phyloP scores from a whole-genome alignment of 2,113 vertebrate species.

The Hippocampus zosterae region DNA sequence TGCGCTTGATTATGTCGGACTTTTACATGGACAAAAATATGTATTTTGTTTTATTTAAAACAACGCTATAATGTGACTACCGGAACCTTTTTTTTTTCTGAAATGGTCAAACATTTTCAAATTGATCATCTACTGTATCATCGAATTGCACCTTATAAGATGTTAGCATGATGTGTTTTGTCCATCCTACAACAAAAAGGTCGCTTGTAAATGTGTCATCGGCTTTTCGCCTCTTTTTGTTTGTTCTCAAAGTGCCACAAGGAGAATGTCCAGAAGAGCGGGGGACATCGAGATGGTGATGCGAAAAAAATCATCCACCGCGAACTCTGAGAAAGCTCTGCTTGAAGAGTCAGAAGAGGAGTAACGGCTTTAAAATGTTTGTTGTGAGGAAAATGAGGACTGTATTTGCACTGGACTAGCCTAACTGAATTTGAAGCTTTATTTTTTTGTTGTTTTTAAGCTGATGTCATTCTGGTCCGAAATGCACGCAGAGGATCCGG shows the following conservation, averaged over 20 bases:
- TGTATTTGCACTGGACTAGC: neutral
- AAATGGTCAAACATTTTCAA: no score
- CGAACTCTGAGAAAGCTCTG: slow-evolving; percentile 67
- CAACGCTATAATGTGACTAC: no score
- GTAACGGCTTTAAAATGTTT: slow-evolving; percentile 22
- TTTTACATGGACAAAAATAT: no score
- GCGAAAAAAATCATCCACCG: slow-evolving; percentile 37
- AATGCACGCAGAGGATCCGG: neutral
- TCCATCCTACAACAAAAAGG: neutral
- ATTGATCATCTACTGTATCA: no score
- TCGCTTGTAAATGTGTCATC: neutral
- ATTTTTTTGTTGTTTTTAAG: slow-evolving; percentile 1
- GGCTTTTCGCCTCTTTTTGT: neutral
- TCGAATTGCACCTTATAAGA: no score
- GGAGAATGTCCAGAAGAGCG: slow-evolving; percentile 15
- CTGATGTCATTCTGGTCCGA: neutral
- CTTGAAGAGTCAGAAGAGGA: slow-evolving; percentile 77
- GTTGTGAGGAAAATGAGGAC: neutral
- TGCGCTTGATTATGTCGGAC: no score
- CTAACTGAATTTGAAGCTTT: neutral
- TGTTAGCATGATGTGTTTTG: no score
- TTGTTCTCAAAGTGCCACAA: slow-evolving; percentile 40
- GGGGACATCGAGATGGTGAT: slow-evolving; percentile 66
- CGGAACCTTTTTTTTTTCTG: no score
- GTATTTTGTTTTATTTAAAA: no score